A percentile compares a stretch with the other conserved stretches of the same genome.
phyloP scores from a whole-genome alignment of 1,140 invertebrate genomes.

The Diachasmimorpha longicaudata region DNA sequence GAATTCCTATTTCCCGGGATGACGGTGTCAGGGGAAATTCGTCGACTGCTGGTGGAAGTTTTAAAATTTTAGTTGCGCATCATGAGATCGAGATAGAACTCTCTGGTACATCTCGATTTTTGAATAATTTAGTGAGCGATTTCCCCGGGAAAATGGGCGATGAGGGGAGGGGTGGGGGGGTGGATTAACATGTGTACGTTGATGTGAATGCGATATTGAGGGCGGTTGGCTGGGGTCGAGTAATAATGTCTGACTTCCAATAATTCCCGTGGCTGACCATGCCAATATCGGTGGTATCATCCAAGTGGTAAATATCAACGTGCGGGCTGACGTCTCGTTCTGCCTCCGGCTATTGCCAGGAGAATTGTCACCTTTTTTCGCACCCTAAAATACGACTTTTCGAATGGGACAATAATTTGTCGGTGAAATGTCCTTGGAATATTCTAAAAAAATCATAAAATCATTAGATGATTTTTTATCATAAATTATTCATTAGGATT shows the following conservation, averaged over 20 bases:
- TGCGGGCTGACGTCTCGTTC: not conserved
- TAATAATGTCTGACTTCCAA: not conserved
- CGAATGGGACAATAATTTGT: too few species aligned
- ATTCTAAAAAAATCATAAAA: too few species aligned
- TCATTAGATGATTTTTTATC: too few species aligned
- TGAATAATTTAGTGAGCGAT: not conserved
- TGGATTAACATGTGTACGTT: not conserved
- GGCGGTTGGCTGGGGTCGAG: not conserved
- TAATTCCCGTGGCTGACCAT: constrained; percentile 3
- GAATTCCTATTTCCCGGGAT: not conserved
- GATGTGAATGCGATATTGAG: not conserved
- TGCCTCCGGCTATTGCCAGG: too few species aligned
- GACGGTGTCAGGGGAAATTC: not conserved
- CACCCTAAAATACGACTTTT: too few species aligned
- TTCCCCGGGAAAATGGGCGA: not conserved
- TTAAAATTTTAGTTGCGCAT: not conserved
- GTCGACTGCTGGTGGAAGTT: not conserved
- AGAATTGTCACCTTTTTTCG: too few species aligned
- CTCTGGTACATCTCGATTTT: not conserved
- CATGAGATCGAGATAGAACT: not conserved
- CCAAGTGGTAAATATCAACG: not conserved
- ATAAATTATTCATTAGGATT: too few species aligned
- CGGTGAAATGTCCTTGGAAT: too few species aligned
- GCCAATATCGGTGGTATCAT: not conserved
- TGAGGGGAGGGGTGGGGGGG: too few species aligned